Conservation (phyloP, 2,888 invertebrate species). For the Acrobeloides nanus region DNA sequence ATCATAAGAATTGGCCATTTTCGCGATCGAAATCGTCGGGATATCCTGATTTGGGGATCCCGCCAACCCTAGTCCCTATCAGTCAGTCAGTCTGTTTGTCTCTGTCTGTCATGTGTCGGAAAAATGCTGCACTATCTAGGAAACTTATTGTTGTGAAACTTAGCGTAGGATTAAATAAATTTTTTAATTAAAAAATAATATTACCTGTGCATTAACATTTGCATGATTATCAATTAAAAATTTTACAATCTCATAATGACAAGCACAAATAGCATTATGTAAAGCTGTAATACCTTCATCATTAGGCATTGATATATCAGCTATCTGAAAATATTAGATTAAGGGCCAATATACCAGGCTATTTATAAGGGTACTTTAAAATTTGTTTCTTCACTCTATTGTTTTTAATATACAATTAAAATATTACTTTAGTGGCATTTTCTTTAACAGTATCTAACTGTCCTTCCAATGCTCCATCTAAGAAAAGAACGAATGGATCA, state of each 20-base stretch:
- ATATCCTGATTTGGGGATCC: too few species aligned
- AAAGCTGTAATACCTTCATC: slow-evolving; percentile 98
- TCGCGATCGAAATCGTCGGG: too few species aligned
- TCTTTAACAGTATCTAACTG: slow-evolving; percentile 91
- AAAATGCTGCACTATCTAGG: too few species aligned
- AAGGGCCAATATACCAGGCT: slow-evolving; percentile 8
- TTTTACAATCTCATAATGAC: slow-evolving; percentile 93
- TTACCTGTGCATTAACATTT: slow-evolving; percentile 91
- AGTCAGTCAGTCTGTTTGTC: too few species aligned
- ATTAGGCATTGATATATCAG: slow-evolving; percentile 88
- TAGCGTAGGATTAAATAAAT: too few species aligned
- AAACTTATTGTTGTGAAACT: too few species aligned
- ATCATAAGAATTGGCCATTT: too few species aligned
- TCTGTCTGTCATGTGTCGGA: too few species aligned
- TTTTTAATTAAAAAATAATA: too few species aligned
- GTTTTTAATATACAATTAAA: slow-evolving; percentile 7
- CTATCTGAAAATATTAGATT: slow-evolving; percentile 18
- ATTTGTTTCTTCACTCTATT: neutral
- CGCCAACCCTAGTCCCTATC: too few species aligned
- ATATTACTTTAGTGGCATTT: slow-evolving; percentile 68
- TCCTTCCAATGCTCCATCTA: slow-evolving; percentile 95
- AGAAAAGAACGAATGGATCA: slow-evolving; percentile 85
- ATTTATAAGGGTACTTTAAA: neutral
- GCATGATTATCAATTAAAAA: slow-evolving; percentile 94
- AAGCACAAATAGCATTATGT: slow-evolving; percentile 98